Percentiles rank a stretch among this genome's conserved stretches.
These are phyloP conservation scores for Chamaea fasciata DNA, from an alignment of 2,113 vertebrate species.

Conservation along the genomic window DNA sequence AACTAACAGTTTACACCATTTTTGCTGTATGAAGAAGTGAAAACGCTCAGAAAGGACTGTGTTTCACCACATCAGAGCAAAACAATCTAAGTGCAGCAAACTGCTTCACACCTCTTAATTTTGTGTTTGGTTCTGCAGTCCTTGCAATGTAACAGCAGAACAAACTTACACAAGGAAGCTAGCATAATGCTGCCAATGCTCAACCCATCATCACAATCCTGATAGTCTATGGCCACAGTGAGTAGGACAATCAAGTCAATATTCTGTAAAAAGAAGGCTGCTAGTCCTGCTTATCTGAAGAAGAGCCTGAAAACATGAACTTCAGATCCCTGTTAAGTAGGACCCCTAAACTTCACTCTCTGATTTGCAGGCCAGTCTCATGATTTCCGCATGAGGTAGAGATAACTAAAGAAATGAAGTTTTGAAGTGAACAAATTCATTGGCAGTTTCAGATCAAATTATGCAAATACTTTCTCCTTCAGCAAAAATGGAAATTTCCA, in stretches of 20 bases:
- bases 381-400: background rate
- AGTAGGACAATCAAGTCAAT: background rate
- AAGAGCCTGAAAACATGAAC: background rate
- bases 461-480: background rate
- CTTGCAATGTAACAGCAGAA: background rate
- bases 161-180: background rate
- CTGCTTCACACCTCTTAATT: background rate
- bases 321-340: background rate
- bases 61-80: background rate
- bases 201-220: background rate
- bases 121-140: background rate
- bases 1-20: background rate
- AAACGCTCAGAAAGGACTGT: background rate
- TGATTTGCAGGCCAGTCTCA: background rate
- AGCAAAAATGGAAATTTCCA: background rate
- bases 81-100: background rate
- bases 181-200: background rate
- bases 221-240: rapidly evolving
- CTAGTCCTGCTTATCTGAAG: background rate
- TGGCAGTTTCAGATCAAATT: background rate
- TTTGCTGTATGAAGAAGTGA: background rate
- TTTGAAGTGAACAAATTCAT: background rate
- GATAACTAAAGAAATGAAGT: background rate
- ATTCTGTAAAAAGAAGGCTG: background rate
- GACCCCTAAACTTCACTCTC: background rate